Base-by-base conservation (phyloP, 1,140 invertebrate genomes). In the Danaus melanippus region DNA sequence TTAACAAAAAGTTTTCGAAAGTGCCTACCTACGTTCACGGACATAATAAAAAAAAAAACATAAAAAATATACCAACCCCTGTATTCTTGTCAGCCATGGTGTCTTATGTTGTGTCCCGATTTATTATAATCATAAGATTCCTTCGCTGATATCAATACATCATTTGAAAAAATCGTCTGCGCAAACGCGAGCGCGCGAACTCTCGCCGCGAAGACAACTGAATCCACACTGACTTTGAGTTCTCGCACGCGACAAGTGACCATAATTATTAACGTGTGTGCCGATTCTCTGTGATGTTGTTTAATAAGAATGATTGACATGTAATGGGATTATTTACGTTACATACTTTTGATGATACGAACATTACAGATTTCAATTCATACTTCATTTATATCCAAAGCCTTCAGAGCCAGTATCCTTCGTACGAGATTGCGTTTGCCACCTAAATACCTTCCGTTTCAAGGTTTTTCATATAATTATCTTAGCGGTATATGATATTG, bases 191-290 rank as follows among this genome's bases (percentile, higher is more conserved):
- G 74, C 66, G 69, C 67, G 56, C 62, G 50, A 64, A 64, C 61
- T 56, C 63, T 60, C 58, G 51, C 50, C 64, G 63, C 71, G 62
- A 65, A 60, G 64, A 62, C 60, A 58, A 76, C 74, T 74, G 43
- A 53, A 32, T 32, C 21, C 21, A 32, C 21, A 32, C 21, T 32
- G 21, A 32, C 21, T 32, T 32, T 32, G 21, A 32, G 21, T 32
- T 32, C 21, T 32, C 21, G 21, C 50, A 52, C 52, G 46, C 53
- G 42, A 45, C 56, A 45, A 56, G 51, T 51, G 54, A 59, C 42
- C 42, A 41, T 51, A 44, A 53, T 58, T 40, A 62, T 62, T 53
- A 58, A 49, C 41, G 46, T 10, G 49, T 65, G 58, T 58, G 21
- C 21, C 56, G 48, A 58, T 53, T 32, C 21, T 7, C 21, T 32